Base-by-base conservation (phyloP, 2,113 vertebrate genomes). In the Mormyrus lacerda region DNA sequence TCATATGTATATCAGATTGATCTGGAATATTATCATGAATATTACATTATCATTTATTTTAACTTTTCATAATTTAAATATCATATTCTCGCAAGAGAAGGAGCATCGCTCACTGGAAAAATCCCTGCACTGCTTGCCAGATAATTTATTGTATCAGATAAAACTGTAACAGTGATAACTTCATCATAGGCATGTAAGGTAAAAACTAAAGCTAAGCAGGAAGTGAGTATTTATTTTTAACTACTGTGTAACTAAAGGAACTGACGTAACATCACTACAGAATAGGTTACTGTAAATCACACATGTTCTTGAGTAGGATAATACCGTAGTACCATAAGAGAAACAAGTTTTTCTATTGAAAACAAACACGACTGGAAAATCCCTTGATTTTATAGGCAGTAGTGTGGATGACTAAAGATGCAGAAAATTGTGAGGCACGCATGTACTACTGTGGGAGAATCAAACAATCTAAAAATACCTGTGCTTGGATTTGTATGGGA, bases 351-450 rank as follows among this genome's bases (percentile, higher is more conserved):
- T 79, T 90, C n/a, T 89, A 85, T 91, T 86, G 87, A 84, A 48
- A 85, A 44, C 35, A 76, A 24, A 39, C 45, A 88, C 6, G 50
- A 89, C 44, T 91, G 92, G 91, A 91, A 92, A 89, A 82, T 88
- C 92, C 92, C 39, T 15, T 85, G 47, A 85, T 47, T n/a, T 76
- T 79, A 79, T 19, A 79, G 13, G 17, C 73, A 79, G 15, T 42
- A 39, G 35, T 42, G 73, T 79, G 35, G 73, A 79, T 79, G 73
- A 79, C 73, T 79, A 79, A 79, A 79, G 73, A 79, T 79, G 42
- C 73, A 79, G 73, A 79, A 42, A 79, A 79, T 19, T 42, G 5
- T 79, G 31, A 39, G 6, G 42, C 35, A 42, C 2, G n/a, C 84
- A 47, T 79, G 31, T 19, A 39, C 13, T 42, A 7, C 73, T 0